phyloP scores from a whole-genome alignment of 2,113 vertebrate genomes.

The Tachycineta bicolor region DNA sequence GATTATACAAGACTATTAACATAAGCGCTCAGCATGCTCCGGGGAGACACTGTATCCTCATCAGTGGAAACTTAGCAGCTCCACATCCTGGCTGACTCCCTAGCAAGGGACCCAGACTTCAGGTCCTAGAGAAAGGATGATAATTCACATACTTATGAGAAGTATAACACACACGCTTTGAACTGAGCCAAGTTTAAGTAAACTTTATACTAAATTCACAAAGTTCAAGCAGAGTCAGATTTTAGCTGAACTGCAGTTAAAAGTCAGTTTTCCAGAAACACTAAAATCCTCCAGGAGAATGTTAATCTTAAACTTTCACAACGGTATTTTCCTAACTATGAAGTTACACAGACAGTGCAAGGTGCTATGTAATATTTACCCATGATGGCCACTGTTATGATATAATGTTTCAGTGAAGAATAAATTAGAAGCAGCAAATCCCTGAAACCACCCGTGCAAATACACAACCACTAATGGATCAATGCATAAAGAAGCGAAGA shows the following conservation, averaged over 20 bases:
- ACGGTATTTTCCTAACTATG: neutral
- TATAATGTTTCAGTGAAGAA: neutral
- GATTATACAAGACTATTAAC: neutral
- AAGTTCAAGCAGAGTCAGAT: neutral
- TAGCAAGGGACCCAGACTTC: neutral
- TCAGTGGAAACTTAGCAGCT: neutral
- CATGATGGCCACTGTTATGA: neutral
- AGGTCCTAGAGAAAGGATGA: neutral
- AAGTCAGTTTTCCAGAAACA: neutral
- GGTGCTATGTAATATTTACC: neutral
- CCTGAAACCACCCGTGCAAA: neutral
- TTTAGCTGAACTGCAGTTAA: neutral
- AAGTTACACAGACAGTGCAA: neutral
- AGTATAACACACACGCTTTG: neutral
- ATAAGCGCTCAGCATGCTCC: neutral
- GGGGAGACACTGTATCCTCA: neutral
- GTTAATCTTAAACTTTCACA: neutral
- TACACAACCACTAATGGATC: neutral
- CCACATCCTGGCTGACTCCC: neutral
- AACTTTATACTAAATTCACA: neutral
- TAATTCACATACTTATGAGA: neutral
- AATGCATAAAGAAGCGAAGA: neutral
- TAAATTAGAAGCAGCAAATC: neutral
- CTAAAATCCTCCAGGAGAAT: neutral
- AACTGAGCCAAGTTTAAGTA: neutral